Conservation (phyloP, 2,113 vertebrate genomes). For the Gymnarchus niloticus region DNA sequence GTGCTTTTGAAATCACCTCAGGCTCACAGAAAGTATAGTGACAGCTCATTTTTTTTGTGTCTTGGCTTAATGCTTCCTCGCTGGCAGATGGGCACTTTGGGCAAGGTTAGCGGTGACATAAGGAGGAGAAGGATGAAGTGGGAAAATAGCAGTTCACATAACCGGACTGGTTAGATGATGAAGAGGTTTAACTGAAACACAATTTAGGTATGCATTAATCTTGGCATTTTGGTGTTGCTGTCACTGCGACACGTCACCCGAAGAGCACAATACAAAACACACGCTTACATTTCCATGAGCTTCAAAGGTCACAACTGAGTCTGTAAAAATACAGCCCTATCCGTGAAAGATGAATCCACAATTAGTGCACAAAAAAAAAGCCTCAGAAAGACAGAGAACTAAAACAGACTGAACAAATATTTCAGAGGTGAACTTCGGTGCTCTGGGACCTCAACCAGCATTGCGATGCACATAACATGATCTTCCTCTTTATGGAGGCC, state of each 20-base stretch:
- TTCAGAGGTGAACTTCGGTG: not conserved
- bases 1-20: conserved; percentile 22
- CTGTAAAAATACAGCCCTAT: not conserved
- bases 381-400: not conserved
- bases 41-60: conserved; percentile 36
- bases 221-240: not conserved
- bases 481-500: not conserved
- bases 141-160: conserved; percentile 3
- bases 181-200: not conserved
- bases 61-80: conserved; percentile 20
- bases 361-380: not conserved
- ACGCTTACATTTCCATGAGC: not conserved
- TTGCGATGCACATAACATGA: not conserved
- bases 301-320: not conserved
- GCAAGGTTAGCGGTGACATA: not conserved
- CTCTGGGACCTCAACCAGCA: not conserved
- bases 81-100: conserved; percentile 44
- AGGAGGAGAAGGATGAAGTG: conserved; percentile 21
- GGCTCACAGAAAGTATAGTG: conserved; percentile 33
- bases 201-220: not conserved
- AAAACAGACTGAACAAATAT: not conserved
- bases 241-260: not conserved
- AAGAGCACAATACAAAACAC: not conserved
- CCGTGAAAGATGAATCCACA: not conserved
- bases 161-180: not conserved